Base-by-base conservation (phyloP, 2,888 invertebrate genomes). In the Stratiomys singularior region DNA sequence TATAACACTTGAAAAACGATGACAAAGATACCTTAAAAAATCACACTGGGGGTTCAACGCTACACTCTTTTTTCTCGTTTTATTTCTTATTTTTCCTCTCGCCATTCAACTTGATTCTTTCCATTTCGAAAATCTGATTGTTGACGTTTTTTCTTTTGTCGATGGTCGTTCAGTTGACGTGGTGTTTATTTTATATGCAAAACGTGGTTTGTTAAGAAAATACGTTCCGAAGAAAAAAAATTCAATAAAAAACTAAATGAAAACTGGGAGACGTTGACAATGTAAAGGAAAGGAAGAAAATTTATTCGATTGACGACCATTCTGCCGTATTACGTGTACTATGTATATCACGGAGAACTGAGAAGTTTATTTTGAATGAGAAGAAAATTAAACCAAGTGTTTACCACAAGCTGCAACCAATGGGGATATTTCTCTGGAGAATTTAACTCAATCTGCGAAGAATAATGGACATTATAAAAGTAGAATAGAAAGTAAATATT, bases 311-410 rank as follows among this genome's bases (percentile, higher is more conserved):
- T 69, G 69, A 69, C 7, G 25, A 25, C 46, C 69, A 44, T 69
- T 69, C 1, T 44, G 44, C n/a, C 37, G 37, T 37, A 9, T 37
- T 52, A 52, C 52, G 15, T 52, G 4, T 18, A 52, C 4, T 52
- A 9, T 52, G 3, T 52, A 52, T 9, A n/a, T 18, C 52, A 15
- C 7, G 4, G 52, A 18, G 4, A 63, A 23, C 21, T 3, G 21
- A 28, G 63, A 18, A 63, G 28, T 9, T 21, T 15, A 7, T 23
- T n/a, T 15, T 30, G 46, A 76, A 77, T 23, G 23, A 76, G 77
- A 76, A 77, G 60, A 77, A 37, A 79, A 79, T 79, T 79, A 79
- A 77, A 47, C 77, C 77, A 76, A 79, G 76, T 77, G 77, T 79
- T 79, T 77, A 52, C 77, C 79, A 27, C 74, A 77, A 77, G 1